Percentiles rank a stretch among this genome's conserved stretches.
These are phyloP conservation scores for Rousettus leschenaultii DNA, from an alignment of 2,113 vertebrate genomes.

Conservation along the genomic window DNA sequence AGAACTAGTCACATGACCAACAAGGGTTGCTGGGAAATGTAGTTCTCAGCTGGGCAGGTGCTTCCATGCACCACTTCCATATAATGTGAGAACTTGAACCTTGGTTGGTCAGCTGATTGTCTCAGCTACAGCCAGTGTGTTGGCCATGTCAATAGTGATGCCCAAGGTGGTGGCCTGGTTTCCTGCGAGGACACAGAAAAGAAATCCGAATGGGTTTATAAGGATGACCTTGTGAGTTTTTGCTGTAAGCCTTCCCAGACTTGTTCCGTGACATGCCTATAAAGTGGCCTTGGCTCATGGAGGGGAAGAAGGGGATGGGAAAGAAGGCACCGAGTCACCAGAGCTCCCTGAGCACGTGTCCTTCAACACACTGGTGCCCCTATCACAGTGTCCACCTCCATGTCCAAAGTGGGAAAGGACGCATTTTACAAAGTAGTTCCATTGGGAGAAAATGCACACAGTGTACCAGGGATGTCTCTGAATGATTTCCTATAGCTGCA, in stretches of 20 bases:
- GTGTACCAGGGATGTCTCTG: neutral
- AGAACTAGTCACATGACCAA: neutral
- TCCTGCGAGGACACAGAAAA: neutral
- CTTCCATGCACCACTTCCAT: neutral
- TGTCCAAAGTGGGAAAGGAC: neutral
- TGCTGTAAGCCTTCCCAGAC: neutral
- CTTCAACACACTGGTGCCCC: neutral
- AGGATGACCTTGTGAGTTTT: neutral
- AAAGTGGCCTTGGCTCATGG: neutral
- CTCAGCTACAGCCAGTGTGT: neutral
- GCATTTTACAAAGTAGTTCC: neutral
- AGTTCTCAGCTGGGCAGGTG: neutral
- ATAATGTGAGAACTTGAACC: neutral
- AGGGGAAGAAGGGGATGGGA: neutral
- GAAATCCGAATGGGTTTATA: neutral
- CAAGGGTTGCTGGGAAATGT: neutral
- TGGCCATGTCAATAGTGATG: neutral
- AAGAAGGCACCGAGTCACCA: neutral
- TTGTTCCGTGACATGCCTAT: neutral
- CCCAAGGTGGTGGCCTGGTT: neutral
- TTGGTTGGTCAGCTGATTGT: neutral
- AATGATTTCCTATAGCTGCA: neutral
- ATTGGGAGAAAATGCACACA: neutral
- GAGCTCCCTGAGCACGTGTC: neutral
- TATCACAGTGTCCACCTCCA: neutral